Evolutionary conservation across 1,140 invertebrate species (phyloP), one percentile per base, ranked within the genome.

Genomic region (Kradibia gibbosae): DNA sequence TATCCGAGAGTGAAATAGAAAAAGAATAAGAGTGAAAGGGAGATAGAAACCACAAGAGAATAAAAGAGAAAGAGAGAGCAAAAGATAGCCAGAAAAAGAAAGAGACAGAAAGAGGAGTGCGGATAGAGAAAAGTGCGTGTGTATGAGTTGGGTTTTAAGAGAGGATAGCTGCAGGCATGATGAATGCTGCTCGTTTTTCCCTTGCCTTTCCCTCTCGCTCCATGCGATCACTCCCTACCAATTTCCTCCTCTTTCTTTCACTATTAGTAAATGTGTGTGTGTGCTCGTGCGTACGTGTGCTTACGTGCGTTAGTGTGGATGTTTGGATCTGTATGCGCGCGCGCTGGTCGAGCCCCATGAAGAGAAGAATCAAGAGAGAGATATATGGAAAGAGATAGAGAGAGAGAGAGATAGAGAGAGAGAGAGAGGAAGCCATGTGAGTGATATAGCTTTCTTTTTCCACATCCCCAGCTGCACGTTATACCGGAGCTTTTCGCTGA

Each of bases 401-500:
- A 74, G 83, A 79, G 80, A 62, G 70, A 84, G 72, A 76, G 77
- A 80, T 81, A 83, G 83, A 83, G 81, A 85, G 83, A 84, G 80
- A 81, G 74, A 82, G 82, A 81, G 73, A 81, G 83, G 85, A 83
- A 74, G 72, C 11, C 28, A n/a, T 1, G 57, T 15, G 70, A n/a
- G 25, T 8, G 39, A 22, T 70, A 70, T 55, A 74, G 84, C 87
- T 85, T 84, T 72, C 62, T 65, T 45, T 70, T 45, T 71, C 84
- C 83, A 82, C 86, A 88, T 87, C 87, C 88, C 88, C 86, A 85
- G 83, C 76, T 53, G 82, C 80, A 85, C 84, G 86, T 88, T 89
- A 88, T 78, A 70, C 62, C 85, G 85, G 83, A 86, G 87, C 87
- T 90, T 90, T 89, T 84, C 86, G 84, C 85, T 88, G 87, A 90